Evolutionary conservation across 92 coral and sea anemone genomes (phyloP).

Genomic region (Phenganax subtilis): DNA sequence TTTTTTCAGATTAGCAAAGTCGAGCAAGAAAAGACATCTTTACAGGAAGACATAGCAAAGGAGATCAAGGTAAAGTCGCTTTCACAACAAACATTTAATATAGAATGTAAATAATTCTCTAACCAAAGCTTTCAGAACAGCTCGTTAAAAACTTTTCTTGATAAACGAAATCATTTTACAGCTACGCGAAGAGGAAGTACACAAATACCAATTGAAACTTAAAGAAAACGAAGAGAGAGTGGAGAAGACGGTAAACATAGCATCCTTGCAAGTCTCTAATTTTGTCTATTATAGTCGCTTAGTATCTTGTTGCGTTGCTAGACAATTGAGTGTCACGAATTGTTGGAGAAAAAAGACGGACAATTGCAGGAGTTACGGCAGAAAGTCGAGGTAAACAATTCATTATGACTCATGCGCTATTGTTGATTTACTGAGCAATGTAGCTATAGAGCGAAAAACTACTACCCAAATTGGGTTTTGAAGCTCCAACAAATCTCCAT

Average conservation of each 20-base stretch:
- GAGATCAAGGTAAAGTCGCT: slow-evolving; percentile 56
- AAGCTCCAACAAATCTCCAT: neutral
- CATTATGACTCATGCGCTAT: neutral
- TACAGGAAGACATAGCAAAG: slow-evolving; percentile 65
- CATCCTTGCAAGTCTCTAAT: neutral
- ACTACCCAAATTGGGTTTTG: too few relatives aligned
- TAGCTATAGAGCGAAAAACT: too few relatives aligned
- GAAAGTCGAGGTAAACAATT: slow-evolving; percentile 27
- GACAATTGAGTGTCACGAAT: slow-evolving; percentile 6
- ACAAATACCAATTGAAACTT: slow-evolving; percentile 3
- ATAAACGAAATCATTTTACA: slow-evolving; percentile 11
- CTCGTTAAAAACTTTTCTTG: neutral
- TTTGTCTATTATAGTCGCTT: neutral
- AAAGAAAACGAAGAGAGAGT: neutral
- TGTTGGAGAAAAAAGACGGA: slow-evolving; percentile 31
- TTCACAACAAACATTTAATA: neutral
- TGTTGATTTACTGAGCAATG: neutral
- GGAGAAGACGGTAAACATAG: slow-evolving; percentile 8
- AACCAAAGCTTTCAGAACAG: neutral
- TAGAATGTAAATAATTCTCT: too few relatives aligned
- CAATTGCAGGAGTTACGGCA: slow-evolving; percentile 23
- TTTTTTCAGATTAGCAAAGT: slow-evolving; percentile 50
- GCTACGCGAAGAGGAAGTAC: slow-evolving; percentile 69
- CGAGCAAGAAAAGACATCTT: slow-evolving; percentile 50
- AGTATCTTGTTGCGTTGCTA: neutral